phyloP scores from a whole-genome alignment of 2,888 invertebrate species.

The Ommatoiulus sabulosus region DNA sequence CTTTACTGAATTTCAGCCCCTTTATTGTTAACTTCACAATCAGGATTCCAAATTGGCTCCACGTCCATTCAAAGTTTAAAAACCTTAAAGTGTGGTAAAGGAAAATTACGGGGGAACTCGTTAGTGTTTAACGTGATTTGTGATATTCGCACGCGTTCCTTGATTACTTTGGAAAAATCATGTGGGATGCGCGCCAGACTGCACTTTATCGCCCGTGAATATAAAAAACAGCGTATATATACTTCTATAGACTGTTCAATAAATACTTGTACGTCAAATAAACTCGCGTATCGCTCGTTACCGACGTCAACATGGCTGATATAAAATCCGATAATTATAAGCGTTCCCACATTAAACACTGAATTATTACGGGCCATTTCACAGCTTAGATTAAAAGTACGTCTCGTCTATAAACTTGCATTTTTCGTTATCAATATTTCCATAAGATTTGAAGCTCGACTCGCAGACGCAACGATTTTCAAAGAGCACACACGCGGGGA shows the following conservation, averaged over 20 bases:
- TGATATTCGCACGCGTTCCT: neutral
- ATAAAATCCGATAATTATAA: slow-evolving; percentile 29
- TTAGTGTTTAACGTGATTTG: neutral
- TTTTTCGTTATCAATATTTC: too few species aligned
- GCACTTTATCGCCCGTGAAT: neutral
- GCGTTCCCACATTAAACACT: neutral
- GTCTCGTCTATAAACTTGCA: neutral
- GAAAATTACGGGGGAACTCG: too few species aligned
- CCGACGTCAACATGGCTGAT: neutral
- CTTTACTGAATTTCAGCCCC: too few species aligned
- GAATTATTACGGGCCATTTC: neutral
- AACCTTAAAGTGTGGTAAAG: too few species aligned
- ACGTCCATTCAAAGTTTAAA: too few species aligned
- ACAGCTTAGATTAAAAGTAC: neutral
- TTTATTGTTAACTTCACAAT: too few species aligned
- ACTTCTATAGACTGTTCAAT: slow-evolving; percentile 1
- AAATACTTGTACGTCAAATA: slow-evolving; percentile 12
- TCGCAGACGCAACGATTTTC: neutral
- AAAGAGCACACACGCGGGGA: neutral
- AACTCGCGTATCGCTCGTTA: neutral
- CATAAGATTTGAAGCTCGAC: neutral
- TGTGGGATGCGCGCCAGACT: neutral
- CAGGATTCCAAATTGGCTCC: too few species aligned
- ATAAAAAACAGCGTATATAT: neutral
- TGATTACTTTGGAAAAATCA: neutral